Percentiles rank a stretch among this genome's conserved stretches.
Evolutionary conservation across 2,797 vertebrate species (phyloP).

Genomic region (Furcifer pardalis): DNA sequence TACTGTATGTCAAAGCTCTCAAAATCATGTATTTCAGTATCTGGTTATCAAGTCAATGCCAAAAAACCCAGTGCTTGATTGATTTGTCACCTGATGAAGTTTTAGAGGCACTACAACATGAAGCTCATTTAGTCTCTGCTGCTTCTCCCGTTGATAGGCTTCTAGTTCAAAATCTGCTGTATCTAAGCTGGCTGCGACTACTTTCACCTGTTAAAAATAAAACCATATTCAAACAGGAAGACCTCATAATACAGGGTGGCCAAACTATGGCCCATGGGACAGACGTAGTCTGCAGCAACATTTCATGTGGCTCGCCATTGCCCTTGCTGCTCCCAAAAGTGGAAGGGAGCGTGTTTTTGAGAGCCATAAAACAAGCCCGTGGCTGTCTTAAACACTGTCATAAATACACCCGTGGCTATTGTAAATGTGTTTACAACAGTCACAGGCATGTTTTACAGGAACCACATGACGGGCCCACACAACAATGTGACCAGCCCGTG

Average conservation of each 20-base stretch:
- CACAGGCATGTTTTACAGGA: too few relatives aligned
- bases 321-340: too few relatives aligned
- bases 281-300: too few relatives aligned
- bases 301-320: too few relatives aligned
- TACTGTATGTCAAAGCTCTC: neutral
- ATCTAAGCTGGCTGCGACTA: constrained; percentile 72
- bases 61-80: constrained; percentile 1
- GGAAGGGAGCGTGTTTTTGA: too few relatives aligned
- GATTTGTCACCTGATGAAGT: constrained; percentile 86
- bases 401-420: too few relatives aligned
- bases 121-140: constrained; percentile 87
- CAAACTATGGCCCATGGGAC: too few relatives aligned
- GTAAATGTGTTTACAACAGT: too few relatives aligned
- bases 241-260: neutral
- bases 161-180: constrained; percentile 81
- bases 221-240: constrained; percentile 25
- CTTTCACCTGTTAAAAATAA: constrained; percentile 79
- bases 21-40: neutral
- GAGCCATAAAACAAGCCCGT: too few relatives aligned
- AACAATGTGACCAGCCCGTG: too few relatives aligned
- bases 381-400: too few relatives aligned
- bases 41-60: neutral
- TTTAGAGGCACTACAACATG: constrained; percentile 87
- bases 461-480: too few relatives aligned
- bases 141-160: constrained; percentile 88